phyloP scores from a whole-genome alignment of 2,888 invertebrate species.

The Mesorhabditis sp. region DNA sequence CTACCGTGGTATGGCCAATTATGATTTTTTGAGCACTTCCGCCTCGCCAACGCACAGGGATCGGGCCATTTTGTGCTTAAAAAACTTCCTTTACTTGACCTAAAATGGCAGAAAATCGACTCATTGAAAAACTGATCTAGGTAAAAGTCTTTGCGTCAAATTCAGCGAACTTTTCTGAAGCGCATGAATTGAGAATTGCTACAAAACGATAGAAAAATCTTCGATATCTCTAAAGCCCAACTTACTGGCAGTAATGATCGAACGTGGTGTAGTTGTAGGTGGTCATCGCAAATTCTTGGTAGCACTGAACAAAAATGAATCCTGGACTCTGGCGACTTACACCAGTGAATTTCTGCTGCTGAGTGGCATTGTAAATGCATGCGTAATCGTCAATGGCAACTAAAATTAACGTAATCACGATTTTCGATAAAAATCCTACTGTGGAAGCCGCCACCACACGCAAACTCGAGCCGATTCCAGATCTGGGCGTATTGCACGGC shows the following conservation, averaged over 20 bases:
- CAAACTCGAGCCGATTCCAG: constrained; percentile 3
- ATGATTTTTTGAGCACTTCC: no score
- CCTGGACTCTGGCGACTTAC: no score
- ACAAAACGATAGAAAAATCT: no score
- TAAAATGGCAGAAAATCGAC: no score
- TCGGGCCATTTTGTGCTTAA: no score
- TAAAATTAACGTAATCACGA: not conserved
- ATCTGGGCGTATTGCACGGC: not conserved
- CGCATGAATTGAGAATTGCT: no score
- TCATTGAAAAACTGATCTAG: no score
- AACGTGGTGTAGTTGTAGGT: not conserved
- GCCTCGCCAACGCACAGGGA: no score
- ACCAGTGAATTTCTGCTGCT: not conserved
- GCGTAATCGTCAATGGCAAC: not conserved
- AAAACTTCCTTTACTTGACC: no score
- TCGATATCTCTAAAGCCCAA: not conserved
- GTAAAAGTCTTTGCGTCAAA: no score
- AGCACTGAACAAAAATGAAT: not conserved
- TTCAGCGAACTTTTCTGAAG: no score
- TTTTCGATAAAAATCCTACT: not conserved
- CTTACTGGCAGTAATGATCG: not conserved
- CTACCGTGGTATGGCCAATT: no score
- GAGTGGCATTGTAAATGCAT: constrained; percentile 3
- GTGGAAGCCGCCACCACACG: not conserved
- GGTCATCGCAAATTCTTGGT: not conserved